Conservation (phyloP, 2,888 invertebrate species). For the Melinaea menophilus region DNA sequence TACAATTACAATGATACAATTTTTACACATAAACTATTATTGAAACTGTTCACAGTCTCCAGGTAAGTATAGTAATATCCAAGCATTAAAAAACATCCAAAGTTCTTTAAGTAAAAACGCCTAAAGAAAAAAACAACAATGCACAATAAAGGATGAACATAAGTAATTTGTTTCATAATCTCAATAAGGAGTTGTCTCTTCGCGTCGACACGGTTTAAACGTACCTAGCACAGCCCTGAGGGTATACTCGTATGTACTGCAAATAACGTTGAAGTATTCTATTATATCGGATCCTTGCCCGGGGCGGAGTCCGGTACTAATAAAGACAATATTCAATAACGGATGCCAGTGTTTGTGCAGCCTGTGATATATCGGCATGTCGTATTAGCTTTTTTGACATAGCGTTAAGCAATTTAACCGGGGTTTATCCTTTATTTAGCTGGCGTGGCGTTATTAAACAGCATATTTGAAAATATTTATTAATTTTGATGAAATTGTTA, state of each 20-base stretch:
- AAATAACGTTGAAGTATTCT: constrained; percentile 76
- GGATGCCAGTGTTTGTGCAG: constrained; percentile 54
- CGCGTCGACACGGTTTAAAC: constrained; percentile 60
- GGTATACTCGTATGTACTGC: constrained; percentile 60
- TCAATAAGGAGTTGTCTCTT: constrained; percentile 37
- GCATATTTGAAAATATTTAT: constrained; percentile 1
- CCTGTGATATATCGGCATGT: constrained; percentile 32
- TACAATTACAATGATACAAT: neutral
- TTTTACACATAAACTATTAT: neutral
- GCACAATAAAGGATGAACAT: constrained; percentile 35
- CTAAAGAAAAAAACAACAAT: constrained; percentile 33
- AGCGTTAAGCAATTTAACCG: constrained; percentile 11
- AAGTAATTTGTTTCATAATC: constrained; percentile 39
- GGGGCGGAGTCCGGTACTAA: constrained; percentile 67
- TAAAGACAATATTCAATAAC: constrained; percentile 62
- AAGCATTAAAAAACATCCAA: constrained; percentile 9
- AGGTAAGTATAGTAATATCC: neutral
- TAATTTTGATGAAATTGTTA: neutral
- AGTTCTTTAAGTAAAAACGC: constrained; percentile 20
- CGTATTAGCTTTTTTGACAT: constrained; percentile 28
- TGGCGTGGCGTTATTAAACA: neutral
- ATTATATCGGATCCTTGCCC: constrained; percentile 75
- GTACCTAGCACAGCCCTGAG: constrained; percentile 61
- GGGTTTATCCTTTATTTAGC: neutral
- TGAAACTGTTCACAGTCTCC: constrained; percentile 7